Evolutionary conservation across 1,140 invertebrate species (phyloP), one percentile per base, ranked within the genome.

Genomic region (Globodera ellingtonae): DNA sequence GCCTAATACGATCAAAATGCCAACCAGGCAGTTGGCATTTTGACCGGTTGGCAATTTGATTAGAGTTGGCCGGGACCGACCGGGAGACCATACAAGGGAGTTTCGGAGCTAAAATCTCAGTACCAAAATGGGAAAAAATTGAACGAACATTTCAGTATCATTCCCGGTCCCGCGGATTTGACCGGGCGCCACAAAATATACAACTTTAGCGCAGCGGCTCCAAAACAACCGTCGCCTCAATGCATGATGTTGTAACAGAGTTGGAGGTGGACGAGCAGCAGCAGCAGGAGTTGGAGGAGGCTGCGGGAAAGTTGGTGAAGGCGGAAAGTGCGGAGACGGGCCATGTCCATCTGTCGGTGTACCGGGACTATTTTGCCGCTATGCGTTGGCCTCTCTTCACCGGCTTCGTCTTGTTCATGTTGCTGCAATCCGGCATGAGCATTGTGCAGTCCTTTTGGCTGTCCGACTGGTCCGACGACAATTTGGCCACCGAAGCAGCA

Each of bases 391-490:
- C 67, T n/a, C 70, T 83, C 18, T 80, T 80, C 70, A 21, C 24
- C 67, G 79, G 79, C 44, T 83, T 80, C 46, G 35, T 84, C 24
- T 7, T 86, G 8, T 87, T 87, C 15, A 15, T 90, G 13, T 3
- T 87, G 18, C 72, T 84, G 46, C 86, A 86, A 76, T 70, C 83
- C 10, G 24, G 83, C 0, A 79, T 76, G 13, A 86, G 84, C 81
- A 72, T 78, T 66, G 70, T 90, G 13, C 79, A 84, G n/a, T 77
- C 79, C 82, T 72, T 90, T 6, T 91, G 89, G 88, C 83, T 90
- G 1, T 86, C 86, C 72, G 81, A 73, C 35, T 90, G 90, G 90
- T 89, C 84, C 66, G 87, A 90, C 71, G 89, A 90, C 24, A 46
- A 78, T 62, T 80, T 50, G 46, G 46, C 21, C 46, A 6, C 73